phyloP scores from a whole-genome alignment of 2,113 vertebrate genomes.

The Sapajus apella region DNA sequence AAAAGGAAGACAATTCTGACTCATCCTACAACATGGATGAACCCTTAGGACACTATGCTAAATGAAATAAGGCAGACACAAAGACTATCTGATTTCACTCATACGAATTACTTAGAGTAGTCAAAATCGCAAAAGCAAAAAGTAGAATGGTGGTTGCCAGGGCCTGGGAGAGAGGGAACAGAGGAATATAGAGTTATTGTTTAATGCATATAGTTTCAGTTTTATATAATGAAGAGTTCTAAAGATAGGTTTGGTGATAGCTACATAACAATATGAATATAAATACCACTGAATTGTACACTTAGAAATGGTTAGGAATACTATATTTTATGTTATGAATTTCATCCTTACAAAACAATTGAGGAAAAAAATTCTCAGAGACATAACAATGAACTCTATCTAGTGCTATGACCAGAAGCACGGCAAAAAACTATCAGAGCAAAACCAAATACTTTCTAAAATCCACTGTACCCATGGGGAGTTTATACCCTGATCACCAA shows the following conservation, averaged over 20 bases:
- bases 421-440: background rate
- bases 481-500: background rate
- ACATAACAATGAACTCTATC: background rate
- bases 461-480: background rate
- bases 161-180: too few relatives aligned
- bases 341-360: background rate
- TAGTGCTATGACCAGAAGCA: background rate
- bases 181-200: background rate
- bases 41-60: background rate
- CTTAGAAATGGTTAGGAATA: background rate
- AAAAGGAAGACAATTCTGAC: background rate
- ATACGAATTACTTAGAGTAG: background rate
- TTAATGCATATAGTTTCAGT: background rate
- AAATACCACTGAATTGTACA: background rate
- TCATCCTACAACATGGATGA: background rate
- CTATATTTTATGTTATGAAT: background rate
- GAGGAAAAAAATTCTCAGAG: background rate
- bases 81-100: background rate
- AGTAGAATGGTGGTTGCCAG: background rate
- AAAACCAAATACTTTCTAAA: constrained; percentile 2
- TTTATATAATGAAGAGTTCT: background rate
- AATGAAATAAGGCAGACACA: background rate
- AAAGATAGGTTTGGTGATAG: background rate
- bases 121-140: background rate
- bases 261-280: background rate